Conservation (phyloP, 2,113 vertebrate genomes). For the Toxotes jaculatrix region DNA sequence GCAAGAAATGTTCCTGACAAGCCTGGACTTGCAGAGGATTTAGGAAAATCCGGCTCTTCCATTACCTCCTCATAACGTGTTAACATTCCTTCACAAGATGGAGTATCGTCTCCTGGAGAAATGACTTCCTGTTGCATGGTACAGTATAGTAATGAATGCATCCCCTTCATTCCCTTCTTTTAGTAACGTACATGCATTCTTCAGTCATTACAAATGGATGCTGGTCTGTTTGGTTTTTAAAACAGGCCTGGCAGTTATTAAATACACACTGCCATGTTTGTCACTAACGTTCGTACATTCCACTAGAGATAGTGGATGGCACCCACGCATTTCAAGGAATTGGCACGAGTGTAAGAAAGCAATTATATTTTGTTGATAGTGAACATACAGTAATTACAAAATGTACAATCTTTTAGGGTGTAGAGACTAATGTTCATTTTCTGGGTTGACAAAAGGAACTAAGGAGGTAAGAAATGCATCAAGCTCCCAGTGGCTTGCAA, state of each 20-base stretch:
- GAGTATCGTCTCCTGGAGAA: conserved; percentile 53
- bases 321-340: conserved; percentile 50
- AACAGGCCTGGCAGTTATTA: conserved; percentile 73
- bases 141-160: conserved; percentile 35
- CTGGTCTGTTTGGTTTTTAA: conserved; percentile 75
- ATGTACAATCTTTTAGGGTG: background rate
- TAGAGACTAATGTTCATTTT: background rate
- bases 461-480: conserved; percentile 31
- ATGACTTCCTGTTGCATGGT: conserved; percentile 61
- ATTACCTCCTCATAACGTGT: conserved; percentile 69
- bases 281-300: conserved; percentile 76
- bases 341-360: background rate
- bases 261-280: conserved; percentile 42
- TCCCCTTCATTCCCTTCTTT: conserved; percentile 55
- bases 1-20: conserved; percentile 53
- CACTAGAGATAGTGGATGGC: conserved; percentile 36
- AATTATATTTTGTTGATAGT: conserved; percentile 2
- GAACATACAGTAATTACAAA: background rate
- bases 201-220: conserved; percentile 59
- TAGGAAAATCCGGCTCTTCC: conserved; percentile 79
- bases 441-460: background rate
- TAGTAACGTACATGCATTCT: conserved; percentile 78
- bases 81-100: conserved; percentile 64
- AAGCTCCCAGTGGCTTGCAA: background rate
- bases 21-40: conserved; percentile 75